Evolutionary conservation across 2,797 vertebrate genomes (phyloP).

Genomic region (Danio choprae): DNA sequence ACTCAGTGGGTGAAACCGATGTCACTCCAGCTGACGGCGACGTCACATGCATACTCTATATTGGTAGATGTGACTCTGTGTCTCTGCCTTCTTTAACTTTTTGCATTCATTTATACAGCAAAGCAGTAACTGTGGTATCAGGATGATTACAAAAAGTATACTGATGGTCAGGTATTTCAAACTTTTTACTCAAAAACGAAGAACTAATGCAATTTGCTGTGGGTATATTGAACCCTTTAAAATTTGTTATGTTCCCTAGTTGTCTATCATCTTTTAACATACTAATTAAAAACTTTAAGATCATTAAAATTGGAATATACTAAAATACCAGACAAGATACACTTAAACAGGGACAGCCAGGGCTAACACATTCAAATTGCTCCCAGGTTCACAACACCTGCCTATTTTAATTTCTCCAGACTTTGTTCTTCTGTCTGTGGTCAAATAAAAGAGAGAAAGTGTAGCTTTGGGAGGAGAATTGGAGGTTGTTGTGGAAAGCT

Average conservation of each 20-base stretch:
- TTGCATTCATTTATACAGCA: too few relatives aligned
- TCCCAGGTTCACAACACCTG: constrained; percentile 50
- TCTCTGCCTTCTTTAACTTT: too few relatives aligned
- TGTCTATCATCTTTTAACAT: not conserved
- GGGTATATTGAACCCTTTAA: too few relatives aligned
- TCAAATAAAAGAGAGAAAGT: constrained; percentile 34
- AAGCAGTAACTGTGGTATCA: too few relatives aligned
- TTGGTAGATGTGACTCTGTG: too few relatives aligned
- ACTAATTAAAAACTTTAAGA: not conserved
- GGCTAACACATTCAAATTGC: constrained; percentile 38
- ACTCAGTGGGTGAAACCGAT: too few relatives aligned
- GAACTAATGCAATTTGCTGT: too few relatives aligned
- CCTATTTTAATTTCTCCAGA: constrained; percentile 33
- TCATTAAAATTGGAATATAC: not conserved
- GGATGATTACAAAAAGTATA: too few relatives aligned
- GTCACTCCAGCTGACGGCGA: too few relatives aligned
- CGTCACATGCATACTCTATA: too few relatives aligned
- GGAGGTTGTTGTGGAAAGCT: constrained; percentile 23
- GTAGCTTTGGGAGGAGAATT: not conserved
- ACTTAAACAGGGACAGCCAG: constrained; percentile 13
- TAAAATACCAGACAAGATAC: not conserved
- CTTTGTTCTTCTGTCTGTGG: constrained; percentile 32
- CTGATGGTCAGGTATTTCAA: too few relatives aligned
- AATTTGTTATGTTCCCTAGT: not conserved
- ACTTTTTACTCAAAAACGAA: too few relatives aligned